Evolutionary conservation across 2,113 vertebrate genomes (phyloP).

Genomic region (Pseudopipra pipra): DNA sequence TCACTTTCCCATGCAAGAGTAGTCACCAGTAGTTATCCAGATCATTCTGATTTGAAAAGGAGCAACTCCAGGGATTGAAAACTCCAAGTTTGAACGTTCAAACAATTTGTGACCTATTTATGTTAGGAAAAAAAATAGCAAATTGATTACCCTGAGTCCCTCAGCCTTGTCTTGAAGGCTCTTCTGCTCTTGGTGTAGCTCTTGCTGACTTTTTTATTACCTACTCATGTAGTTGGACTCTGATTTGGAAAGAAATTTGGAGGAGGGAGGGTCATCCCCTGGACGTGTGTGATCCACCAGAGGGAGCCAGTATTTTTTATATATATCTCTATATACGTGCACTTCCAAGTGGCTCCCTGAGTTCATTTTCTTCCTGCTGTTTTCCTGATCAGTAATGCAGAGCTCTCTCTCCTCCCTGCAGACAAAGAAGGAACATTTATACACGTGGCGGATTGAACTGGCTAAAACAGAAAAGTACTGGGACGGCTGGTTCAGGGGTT

Average conservation of each 20-base stretch:
- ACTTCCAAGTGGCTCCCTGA: not conserved
- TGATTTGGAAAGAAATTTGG: not conserved
- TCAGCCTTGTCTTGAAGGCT: not conserved
- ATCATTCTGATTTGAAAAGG: not conserved
- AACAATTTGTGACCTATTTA: not conserved
- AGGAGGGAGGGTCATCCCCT: not conserved
- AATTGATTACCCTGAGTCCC: not conserved
- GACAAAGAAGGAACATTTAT: conserved; percentile 91
- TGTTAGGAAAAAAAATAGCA: not conserved
- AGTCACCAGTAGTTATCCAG: not conserved
- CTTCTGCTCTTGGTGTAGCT: not conserved
- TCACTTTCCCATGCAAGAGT: not conserved
- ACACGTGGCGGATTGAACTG: conserved; percentile 96
- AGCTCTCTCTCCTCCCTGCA: conserved; percentile 47
- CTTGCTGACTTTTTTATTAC: not conserved
- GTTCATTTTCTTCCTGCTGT: not conserved
- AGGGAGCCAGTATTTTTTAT: conserved; percentile 11
- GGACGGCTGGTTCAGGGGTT: conserved; percentile 97
- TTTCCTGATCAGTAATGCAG: not conserved
- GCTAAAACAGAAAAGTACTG: conserved; percentile 98
- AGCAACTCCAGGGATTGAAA: not conserved
- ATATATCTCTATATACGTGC: not conserved
- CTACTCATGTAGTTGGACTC: not conserved
- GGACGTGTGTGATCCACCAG: not conserved
- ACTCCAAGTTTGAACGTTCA: not conserved